Evolutionary conservation across 2,888 invertebrate species (phyloP).

Genomic region (Tinea semifulvella): DNA sequence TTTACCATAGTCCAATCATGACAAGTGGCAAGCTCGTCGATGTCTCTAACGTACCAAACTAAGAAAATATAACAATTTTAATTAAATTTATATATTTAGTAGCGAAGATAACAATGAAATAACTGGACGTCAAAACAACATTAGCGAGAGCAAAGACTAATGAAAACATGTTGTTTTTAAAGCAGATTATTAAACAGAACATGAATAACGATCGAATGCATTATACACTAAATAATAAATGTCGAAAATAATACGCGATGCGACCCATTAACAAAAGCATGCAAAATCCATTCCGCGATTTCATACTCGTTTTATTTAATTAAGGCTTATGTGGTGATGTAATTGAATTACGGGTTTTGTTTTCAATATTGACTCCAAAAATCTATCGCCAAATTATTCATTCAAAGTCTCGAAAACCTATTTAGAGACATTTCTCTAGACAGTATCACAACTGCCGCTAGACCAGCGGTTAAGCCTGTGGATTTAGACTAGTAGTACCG

Average conservation of each 20-base stretch:
- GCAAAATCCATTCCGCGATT: slow-evolving; percentile 64
- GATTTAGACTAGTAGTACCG: too few species aligned
- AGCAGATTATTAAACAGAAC: slow-evolving; percentile 58
- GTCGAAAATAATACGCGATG: slow-evolving; percentile 58
- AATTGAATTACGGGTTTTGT: slow-evolving; percentile 12
- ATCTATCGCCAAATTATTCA: too few species aligned
- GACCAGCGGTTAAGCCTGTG: too few species aligned
- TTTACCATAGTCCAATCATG: too few species aligned
- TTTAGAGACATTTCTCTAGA: too few species aligned
- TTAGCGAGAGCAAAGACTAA: slow-evolving; percentile 36
- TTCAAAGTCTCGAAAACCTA: too few species aligned
- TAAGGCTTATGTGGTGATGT: slow-evolving; percentile 47
- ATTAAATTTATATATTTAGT: too few species aligned
- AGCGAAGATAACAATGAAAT: slow-evolving; percentile 27
- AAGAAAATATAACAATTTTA: too few species aligned
- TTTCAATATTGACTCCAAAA: slow-evolving; percentile 9
- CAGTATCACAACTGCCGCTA: too few species aligned
- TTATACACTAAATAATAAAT: slow-evolving; percentile 55
- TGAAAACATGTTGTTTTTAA: slow-evolving; percentile 63
- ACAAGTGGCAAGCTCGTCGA: too few species aligned
- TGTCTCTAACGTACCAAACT: too few species aligned
- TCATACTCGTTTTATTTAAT: slow-evolving; percentile 67
- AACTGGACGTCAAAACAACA: slow-evolving; percentile 30
- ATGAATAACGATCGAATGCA: slow-evolving; percentile 55
- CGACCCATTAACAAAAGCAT: slow-evolving; percentile 62